phyloP scores from a whole-genome alignment of 2,888 invertebrate genomes.

The Ormyrus nitidulus region DNA sequence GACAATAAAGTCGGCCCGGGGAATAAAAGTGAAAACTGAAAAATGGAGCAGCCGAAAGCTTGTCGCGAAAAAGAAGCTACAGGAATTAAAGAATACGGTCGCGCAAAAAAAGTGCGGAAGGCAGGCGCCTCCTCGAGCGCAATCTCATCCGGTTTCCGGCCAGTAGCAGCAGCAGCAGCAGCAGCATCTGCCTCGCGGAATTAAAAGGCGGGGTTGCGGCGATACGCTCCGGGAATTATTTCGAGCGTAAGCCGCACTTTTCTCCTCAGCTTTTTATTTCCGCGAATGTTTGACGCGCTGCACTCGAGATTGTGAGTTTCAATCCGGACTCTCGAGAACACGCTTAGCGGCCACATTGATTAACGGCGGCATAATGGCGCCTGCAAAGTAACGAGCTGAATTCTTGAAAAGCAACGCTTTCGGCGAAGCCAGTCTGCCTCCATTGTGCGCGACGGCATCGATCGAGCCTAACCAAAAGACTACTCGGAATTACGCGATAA shows the following conservation, averaged over 20 bases:
- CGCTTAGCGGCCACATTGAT: too few species aligned
- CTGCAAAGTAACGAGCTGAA: neutral
- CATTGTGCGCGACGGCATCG: neutral
- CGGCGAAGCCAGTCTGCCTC: neutral
- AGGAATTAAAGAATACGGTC: too few species aligned
- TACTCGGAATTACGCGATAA: conserved; percentile 11
- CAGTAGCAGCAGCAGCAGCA: conserved; percentile 20
- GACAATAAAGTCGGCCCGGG: neutral
- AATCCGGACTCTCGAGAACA: conserved; percentile 4
- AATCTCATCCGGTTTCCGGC: conserved; percentile 47
- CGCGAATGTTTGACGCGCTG: conserved; percentile 29
- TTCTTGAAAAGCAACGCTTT: neutral
- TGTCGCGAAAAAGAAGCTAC: too few species aligned
- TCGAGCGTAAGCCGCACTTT: conserved; percentile 18
- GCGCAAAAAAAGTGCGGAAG: too few species aligned
- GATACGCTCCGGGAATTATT: conserved; percentile 38
- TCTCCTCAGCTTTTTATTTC: conserved; percentile 18
- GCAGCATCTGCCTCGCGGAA: conserved; percentile 43
- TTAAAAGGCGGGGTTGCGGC: conserved; percentile 42
- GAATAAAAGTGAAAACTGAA: conserved; percentile 32
- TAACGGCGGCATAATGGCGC: too few species aligned
- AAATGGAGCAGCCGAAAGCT: conserved; percentile 25
- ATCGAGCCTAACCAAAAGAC: too few species aligned
- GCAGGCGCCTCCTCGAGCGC: conserved; percentile 4
- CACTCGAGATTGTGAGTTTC: conserved; percentile 50